These are phyloP conservation scores for Danio jaintianensis DNA, from an alignment of 2,797 vertebrate genomes.

Conservation along the genomic window DNA sequence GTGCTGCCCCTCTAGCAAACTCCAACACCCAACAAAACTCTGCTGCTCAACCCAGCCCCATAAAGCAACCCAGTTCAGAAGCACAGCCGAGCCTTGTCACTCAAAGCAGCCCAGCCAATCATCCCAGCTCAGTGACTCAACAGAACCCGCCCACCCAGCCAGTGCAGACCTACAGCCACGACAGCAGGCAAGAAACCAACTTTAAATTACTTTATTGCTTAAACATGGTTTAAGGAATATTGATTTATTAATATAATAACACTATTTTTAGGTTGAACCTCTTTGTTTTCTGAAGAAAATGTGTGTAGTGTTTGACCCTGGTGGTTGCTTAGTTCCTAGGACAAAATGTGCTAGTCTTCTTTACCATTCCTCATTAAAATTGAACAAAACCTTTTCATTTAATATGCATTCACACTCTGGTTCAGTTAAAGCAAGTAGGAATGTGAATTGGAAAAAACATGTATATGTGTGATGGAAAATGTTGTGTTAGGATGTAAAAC, in stretches of 20 bases:
- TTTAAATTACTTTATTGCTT: neutral
- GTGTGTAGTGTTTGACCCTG: neutral
- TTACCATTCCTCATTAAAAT: neutral
- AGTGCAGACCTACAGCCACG: conserved; percentile 88
- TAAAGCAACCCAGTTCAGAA: conserved; percentile 79
- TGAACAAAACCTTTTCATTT: neutral
- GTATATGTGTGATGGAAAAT: too few relatives aligned
- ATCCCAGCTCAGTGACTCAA: conserved; percentile 80
- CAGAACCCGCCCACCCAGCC: conserved; percentile 80
- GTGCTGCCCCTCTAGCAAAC: conserved; percentile 70
- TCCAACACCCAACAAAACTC: conserved; percentile 49
- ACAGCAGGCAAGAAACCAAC: conserved; percentile 86
- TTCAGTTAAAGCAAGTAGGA: too few relatives aligned
- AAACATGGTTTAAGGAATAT: neutral
- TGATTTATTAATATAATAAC: neutral
- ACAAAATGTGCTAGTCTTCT: neutral
- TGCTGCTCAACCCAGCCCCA: conserved; percentile 63
- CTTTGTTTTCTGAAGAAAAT: neutral
- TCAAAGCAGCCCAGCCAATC: conserved; percentile 59
- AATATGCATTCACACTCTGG: too few relatives aligned
- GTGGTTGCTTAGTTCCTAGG: neutral
- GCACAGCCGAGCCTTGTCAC: conserved; percentile 77
- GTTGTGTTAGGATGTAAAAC: too few relatives aligned
- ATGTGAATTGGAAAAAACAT: too few relatives aligned
- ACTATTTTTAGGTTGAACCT: neutral